Percentiles rank a stretch among this genome's conserved stretches.
Evolutionary conservation across 2,888 invertebrate species (phyloP).

Genomic region (Thereva nobilitata): DNA sequence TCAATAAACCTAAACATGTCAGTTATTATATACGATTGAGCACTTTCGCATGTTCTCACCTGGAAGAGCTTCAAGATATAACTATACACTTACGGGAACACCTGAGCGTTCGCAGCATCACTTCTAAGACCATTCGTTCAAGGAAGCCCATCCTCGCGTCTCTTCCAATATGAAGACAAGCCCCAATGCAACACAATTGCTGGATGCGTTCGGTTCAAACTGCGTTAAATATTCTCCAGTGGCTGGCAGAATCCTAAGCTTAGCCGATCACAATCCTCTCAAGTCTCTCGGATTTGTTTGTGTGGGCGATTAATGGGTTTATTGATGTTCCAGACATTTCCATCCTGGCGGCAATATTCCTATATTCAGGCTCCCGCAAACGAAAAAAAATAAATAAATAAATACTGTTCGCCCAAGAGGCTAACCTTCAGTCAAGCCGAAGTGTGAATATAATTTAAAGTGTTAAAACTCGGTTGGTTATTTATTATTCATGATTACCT

Average conservation of each 20-base stretch:
- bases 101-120: constrained; percentile 17
- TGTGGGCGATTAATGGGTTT: constrained; percentile 48
- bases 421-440: constrained; percentile 45
- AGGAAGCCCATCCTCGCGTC: constrained; percentile 24
- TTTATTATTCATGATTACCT: constrained; percentile 59
- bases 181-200: constrained; percentile 2
- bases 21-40: constrained; percentile 42
- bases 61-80: constrained; percentile 12
- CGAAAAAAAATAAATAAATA: no score
- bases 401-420: constrained; percentile 51
- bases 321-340: constrained; percentile 44
- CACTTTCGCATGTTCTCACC: constrained; percentile 39
- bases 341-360: constrained; percentile 24
- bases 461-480: constrained; percentile 57
- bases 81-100: constrained; percentile 13
- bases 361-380: constrained; percentile 23
- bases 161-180: constrained; percentile 3
- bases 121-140: no score
- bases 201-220: constrained; percentile 2
- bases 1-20: constrained; percentile 42
- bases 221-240: constrained; percentile 7
- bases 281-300: constrained; percentile 21
- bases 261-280: neutral
- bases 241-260: neutral
- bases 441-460: constrained; percentile 59